These are phyloP conservation scores for Aleiodes leptofemur DNA, from an alignment of 2,888 invertebrate genomes.

Conservation along the genomic window DNA sequence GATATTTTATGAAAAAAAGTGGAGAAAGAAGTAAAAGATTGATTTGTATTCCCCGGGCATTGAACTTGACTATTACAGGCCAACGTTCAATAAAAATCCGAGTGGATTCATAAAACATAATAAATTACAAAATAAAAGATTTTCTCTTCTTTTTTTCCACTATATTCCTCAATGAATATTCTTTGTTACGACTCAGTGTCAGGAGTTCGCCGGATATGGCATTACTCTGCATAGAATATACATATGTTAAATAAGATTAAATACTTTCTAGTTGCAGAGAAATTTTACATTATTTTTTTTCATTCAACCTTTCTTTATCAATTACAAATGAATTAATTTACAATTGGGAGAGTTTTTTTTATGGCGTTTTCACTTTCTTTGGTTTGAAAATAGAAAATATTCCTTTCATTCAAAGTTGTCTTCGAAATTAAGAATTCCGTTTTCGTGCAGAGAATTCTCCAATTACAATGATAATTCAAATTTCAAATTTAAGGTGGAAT, in stretches of 20 bases:
- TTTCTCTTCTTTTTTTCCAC: background rate
- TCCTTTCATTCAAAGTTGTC: too few species aligned
- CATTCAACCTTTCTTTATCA: background rate
- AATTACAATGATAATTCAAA: background rate
- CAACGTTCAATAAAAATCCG: constrained; percentile 38
- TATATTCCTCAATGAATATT: constrained; percentile 60
- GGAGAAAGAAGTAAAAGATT: background rate
- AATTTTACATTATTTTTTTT: constrained; percentile 6
- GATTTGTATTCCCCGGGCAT: constrained; percentile 40
- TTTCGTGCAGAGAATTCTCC: background rate
- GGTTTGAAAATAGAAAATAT: too few species aligned
- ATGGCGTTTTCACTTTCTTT: too few species aligned
- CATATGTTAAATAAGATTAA: constrained; percentile 46
- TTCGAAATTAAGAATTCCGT: too few species aligned
- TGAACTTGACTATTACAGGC: constrained; percentile 51
- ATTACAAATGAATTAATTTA: background rate
- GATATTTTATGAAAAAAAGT: background rate
- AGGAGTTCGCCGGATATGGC: constrained; percentile 69
- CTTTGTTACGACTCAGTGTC: constrained; percentile 60
- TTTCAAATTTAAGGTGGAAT: background rate
- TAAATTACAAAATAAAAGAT: background rate
- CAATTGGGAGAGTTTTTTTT: background rate
- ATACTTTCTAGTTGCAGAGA: constrained; percentile 7
- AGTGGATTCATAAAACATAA: constrained; percentile 7
- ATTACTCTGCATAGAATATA: constrained; percentile 62